These are phyloP conservation scores for Nasonia oneida DNA, from an alignment of 2,888 invertebrate species.

Conservation along the genomic window DNA sequence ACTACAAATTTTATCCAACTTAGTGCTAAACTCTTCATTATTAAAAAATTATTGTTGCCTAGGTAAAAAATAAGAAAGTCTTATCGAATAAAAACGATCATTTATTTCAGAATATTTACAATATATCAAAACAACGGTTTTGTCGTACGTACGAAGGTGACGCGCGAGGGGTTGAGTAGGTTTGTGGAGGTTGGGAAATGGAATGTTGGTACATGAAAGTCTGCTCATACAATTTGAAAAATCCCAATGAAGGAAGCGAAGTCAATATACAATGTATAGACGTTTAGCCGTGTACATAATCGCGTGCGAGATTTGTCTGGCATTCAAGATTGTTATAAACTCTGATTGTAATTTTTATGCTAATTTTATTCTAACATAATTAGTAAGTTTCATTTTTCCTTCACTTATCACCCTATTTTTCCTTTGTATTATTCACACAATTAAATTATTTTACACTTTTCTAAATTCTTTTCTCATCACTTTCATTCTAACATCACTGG, in stretches of 20 bases:
- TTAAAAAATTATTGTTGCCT: neutral
- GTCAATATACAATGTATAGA: conserved; percentile 50
- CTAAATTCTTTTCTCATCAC: conserved; percentile 13
- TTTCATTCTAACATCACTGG: conserved; percentile 15
- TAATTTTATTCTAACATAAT: conserved; percentile 46
- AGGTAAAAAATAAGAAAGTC: conserved; percentile 5
- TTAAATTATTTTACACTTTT: conserved; percentile 42
- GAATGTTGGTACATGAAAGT: conserved; percentile 46
- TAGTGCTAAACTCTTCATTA: neutral
- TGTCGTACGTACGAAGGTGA: conserved; percentile 61
- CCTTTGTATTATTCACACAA: conserved; percentile 33
- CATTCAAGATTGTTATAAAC: conserved; percentile 50
- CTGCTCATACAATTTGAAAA: conserved; percentile 56
- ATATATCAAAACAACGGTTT: conserved; percentile 70
- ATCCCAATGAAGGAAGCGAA: conserved; percentile 54
- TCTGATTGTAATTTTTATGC: conserved; percentile 53
- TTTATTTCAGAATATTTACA: conserved; percentile 79
- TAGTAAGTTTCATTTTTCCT: conserved; percentile 23
- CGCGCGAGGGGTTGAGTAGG: conserved; percentile 58
- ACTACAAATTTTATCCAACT: too few species aligned
- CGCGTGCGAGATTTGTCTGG: conserved; percentile 44
- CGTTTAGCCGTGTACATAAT: conserved; percentile 38
- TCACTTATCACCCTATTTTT: conserved; percentile 4
- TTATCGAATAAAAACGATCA: conserved; percentile 77
- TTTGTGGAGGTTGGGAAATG: conserved; percentile 26